These are phyloP conservation scores for Bombus cullumanus DNA, from an alignment of 1,140 invertebrate species.

Conservation along the genomic window DNA sequence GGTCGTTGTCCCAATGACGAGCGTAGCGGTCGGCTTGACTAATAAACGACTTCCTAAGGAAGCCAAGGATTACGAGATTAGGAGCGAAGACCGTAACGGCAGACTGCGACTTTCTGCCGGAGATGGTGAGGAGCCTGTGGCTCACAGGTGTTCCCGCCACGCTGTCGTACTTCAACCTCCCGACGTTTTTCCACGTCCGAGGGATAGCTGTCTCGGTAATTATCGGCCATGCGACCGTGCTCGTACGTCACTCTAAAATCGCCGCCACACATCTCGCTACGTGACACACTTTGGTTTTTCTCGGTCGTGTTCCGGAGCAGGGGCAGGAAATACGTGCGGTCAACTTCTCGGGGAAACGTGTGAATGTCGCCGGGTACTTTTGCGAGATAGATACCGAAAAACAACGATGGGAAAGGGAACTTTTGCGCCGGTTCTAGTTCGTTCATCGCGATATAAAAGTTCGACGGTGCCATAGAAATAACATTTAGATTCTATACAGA, in stretches of 20 bases:
- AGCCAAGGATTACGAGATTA: conserved; percentile 82
- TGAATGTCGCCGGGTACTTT: background rate
- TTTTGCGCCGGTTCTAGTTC: too few relatives aligned
- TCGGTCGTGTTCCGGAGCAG: background rate
- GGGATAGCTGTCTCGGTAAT: conserved; percentile 62
- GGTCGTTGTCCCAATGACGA: conserved; percentile 51
- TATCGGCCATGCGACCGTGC: conserved; percentile 57
- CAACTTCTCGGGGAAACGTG: background rate
- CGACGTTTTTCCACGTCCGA: conserved; percentile 43
- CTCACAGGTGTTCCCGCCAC: conserved; percentile 72
- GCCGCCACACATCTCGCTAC: conserved; percentile 36
- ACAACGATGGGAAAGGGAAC: too few relatives aligned
- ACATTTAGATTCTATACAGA: too few relatives aligned
- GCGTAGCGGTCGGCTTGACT: conserved; percentile 69
- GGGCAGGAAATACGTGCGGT: conserved; percentile 26
- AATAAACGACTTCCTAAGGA: conserved; percentile 83
- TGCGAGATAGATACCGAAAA: background rate
- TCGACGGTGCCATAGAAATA: too few relatives aligned
- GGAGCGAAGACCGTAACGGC: conserved; percentile 60
- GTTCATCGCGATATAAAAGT: too few relatives aligned
- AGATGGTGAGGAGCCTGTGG: conserved; percentile 33
- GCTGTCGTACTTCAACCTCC: conserved; percentile 56
- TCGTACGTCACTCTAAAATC: conserved; percentile 63
- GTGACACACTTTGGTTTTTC: conserved; percentile 64
- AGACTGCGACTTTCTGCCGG: conserved; percentile 64